Base-by-base conservation (phyloP, 1,140 invertebrate species). In the Leguminivora glycinivorella region DNA sequence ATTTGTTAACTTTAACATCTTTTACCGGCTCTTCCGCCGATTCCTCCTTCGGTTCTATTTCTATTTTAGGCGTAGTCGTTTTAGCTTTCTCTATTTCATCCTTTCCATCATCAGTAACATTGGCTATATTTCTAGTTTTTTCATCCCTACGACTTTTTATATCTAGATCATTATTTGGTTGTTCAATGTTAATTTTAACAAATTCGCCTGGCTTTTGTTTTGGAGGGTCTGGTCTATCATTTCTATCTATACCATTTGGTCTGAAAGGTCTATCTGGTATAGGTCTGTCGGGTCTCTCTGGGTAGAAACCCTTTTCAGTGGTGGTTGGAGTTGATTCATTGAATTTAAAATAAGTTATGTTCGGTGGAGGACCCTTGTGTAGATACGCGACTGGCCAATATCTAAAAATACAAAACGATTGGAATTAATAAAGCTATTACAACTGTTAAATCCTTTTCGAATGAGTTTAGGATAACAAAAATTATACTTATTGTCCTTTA, bases 331-430 rank as follows among this genome's bases (percentile, higher is more conserved):
- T 73, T 5, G 80, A 85, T 79, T 92, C 90, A 60, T 90, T 91
- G 67, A 85, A 92, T 67, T 80, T 83, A 71, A 91, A 92, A 70
- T 91, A 92, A 5, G 91, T 92, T 68, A 87, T 88, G 73, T 92
- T 92, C 4, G 92, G 92, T 68, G 92, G 92, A 17, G 88, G 85
- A 14, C 84, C 89, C 79, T 92, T 92, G 63, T 92, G 92, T 19
- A 92, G 80, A 69, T 92, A 92, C 0, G 92, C 87, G 25, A 92
- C 90, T 1, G 92, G 92, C 92, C 92, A 92, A 60, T 92, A 92
- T 75, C 92, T 92, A 34, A 82, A 88, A 43, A 38, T 29, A 67
- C 19, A 63, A 56, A 70, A 70, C 31, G 43, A 68, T 43, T 43
- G 31, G 31, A 34, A 34, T 10, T 10, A 34, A 34, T 10, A 34